phyloP scores from a whole-genome alignment of 2,113 vertebrate species.

The Pygoscelis antarcticus region DNA sequence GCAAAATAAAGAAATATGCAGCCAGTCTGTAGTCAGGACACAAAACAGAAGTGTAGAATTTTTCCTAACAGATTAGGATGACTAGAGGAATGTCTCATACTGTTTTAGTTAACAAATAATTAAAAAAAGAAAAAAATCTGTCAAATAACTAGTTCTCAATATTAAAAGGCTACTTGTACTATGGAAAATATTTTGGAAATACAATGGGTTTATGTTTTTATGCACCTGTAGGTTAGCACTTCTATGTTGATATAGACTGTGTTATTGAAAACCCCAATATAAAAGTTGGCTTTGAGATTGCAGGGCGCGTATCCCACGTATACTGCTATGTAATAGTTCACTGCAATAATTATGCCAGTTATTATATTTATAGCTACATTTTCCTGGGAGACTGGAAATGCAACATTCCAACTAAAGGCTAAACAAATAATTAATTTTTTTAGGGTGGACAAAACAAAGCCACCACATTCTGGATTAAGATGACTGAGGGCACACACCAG shows the following conservation, averaged over 20 bases:
- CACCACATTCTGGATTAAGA: background rate
- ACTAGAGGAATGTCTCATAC: background rate
- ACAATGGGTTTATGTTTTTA: background rate
- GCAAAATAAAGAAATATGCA: background rate
- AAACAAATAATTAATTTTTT: conserved; percentile 7
- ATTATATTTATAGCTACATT: conserved; percentile 28
- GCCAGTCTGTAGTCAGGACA: background rate
- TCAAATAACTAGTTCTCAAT: background rate
- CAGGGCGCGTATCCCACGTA: background rate
- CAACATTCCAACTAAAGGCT: conserved; percentile 55
- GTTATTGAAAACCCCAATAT: background rate
- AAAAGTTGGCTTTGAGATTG: background rate
- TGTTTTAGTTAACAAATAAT: background rate
- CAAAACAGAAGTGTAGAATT: background rate
- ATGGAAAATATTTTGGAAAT: background rate
- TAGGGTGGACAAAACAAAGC: conserved; percentile 5
- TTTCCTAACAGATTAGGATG: background rate
- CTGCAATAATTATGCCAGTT: background rate
- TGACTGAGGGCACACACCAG: background rate
- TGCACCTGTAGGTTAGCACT: background rate
- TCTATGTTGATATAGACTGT: accelerated
- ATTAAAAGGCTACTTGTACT: background rate
- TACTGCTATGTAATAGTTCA: background rate
- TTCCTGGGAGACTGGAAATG: conserved; percentile 43
- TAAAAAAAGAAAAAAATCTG: background rate